Base-by-base conservation (phyloP, 2,797 vertebrate genomes). In the Parotocinclus haroldoi region DNA sequence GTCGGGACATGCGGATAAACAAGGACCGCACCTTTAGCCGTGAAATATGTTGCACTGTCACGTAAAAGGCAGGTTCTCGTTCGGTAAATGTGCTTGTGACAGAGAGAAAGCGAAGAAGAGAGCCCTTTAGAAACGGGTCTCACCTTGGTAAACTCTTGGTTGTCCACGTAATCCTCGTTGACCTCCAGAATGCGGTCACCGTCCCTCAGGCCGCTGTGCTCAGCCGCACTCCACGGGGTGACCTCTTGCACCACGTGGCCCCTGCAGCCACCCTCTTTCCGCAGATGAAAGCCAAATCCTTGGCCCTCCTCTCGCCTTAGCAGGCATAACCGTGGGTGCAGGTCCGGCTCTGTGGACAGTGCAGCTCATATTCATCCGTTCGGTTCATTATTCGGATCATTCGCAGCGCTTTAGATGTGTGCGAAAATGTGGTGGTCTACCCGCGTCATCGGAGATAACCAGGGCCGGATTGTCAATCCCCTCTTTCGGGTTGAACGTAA, bases 401-500 rank as follows among this genome's bases (percentile, higher is more conserved):
- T 46, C 13, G 12, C 13, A 13, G 1, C 4, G 46, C 10, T 48
- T 48, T 7, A 38, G 36, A 10, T n/a, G n/a, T n/a, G n/a, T n/a
- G 48, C 10, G 11, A 58, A 10, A 9, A 39, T n/a, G n/a, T 48
- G n/a, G 18, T n/a, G 7, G 19, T 56, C 10, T 59, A 92, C 91
- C 90, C 40, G 83, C 65, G 68, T 92, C 89, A 53, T 91, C 90
- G 0, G 77, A 72, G 69, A 91, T 88, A 55, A 90, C 84, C 69
- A 99, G 86, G 52, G 89, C 93, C 68, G 96, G 96, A 80, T 99
- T 99, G 83, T 99, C 96, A 4, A 99, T 96, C 17, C 96, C 96
- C 80, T 93, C 88, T 82, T 93, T 97, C 58, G 96, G 94, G 80
- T 98, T 93, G 84, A 99, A 99, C 51, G 89, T 91, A 81, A 98